Evolutionary conservation across 2,113 vertebrate species (phyloP).

Genomic region (Otis tarda): DNA sequence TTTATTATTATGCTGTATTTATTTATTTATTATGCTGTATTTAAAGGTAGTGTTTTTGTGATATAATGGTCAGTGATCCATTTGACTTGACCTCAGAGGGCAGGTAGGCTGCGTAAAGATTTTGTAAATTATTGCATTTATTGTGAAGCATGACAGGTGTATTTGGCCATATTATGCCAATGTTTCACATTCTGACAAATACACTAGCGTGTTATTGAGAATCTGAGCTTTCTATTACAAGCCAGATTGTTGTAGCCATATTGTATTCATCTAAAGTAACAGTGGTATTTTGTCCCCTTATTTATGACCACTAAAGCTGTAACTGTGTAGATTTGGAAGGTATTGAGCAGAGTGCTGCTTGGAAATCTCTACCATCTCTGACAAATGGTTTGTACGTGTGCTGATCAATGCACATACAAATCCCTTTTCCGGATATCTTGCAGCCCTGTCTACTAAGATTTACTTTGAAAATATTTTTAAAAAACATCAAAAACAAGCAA

Average conservation of each 20-base stretch:
- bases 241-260: not conserved
- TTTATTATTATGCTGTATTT: not conserved
- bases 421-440: not conserved
- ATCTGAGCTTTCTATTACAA: not conserved
- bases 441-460: not conserved
- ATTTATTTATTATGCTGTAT: not conserved
- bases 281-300: not conserved
- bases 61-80: not conserved
- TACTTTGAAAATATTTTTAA: not conserved
- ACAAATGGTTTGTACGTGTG: not conserved
- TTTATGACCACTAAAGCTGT: not conserved
- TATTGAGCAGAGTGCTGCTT: not conserved
- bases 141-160: not conserved
- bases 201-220: not conserved
- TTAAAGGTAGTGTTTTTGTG: not conserved
- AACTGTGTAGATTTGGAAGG: not conserved
- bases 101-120: not conserved
- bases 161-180: not conserved
- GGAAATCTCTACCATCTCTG: not conserved
- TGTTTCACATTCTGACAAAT: not conserved
- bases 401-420: not conserved
- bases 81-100: not conserved
- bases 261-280: not conserved
- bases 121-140: not conserved
- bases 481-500: not conserved